Evolutionary conservation across 1,140 invertebrate species (phyloP).

Genomic region (Limonius californicus): DNA sequence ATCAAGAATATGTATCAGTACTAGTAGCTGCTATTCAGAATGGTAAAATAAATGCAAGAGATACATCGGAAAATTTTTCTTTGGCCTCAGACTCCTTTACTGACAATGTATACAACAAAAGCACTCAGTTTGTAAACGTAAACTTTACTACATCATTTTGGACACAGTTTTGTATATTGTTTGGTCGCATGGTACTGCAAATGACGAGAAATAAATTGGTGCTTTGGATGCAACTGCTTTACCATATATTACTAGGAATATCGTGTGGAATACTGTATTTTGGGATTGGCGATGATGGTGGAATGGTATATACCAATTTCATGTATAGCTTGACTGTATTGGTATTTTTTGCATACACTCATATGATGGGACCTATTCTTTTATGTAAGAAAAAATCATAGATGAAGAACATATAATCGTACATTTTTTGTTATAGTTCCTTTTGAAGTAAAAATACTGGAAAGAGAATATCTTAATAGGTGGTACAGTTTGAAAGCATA

Average conservation of each 20-base stretch:
- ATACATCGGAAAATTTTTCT: too few relatives aligned
- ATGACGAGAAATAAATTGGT: constrained; percentile 52
- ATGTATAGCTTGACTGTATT: constrained; percentile 56
- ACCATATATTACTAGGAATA: constrained; percentile 53
- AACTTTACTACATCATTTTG: constrained; percentile 50
- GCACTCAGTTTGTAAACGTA: constrained; percentile 17
- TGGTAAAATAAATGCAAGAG: constrained; percentile 16
- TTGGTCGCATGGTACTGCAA: constrained; percentile 53
- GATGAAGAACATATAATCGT: neutral
- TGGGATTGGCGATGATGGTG: constrained; percentile 53
- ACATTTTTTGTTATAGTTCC: constrained; percentile 70
- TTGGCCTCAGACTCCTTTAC: too few relatives aligned
- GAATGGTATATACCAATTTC: constrained; percentile 53
- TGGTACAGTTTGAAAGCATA: constrained; percentile 92
- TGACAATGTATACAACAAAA: constrained; percentile 1
- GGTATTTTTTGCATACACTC: constrained; percentile 62
- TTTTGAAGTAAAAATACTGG: constrained; percentile 76
- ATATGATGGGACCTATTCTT: constrained; percentile 57
- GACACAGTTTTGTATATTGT: constrained; percentile 53
- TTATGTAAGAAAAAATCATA: constrained; percentile 51
- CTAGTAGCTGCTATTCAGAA: constrained; percentile 26
- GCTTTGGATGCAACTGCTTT: constrained; percentile 53
- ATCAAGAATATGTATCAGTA: too few relatives aligned
- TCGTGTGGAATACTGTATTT: constrained; percentile 56
- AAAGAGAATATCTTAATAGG: constrained; percentile 87